phyloP scores from a whole-genome alignment of 2,113 vertebrate species.

The Sander lucioperca region DNA sequence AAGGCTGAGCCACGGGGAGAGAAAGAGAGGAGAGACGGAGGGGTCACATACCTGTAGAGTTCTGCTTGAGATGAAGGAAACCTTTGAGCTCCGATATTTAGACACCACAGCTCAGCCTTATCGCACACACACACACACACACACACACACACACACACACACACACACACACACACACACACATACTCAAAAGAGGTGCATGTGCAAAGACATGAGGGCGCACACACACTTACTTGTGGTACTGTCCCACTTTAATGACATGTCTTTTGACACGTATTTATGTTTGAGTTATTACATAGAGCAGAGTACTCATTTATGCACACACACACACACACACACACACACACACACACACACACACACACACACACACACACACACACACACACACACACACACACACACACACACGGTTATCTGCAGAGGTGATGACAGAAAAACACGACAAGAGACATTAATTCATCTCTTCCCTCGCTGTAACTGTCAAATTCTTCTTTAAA shows the following conservation, averaged over 20 bases:
- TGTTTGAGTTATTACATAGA: slow-evolving; percentile 50
- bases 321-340: neutral
- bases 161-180: slow-evolving; percentile 3
- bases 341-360: neutral
- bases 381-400: too few relatives aligned
- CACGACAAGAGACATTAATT: slow-evolving; percentile 24
- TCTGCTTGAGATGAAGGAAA: slow-evolving; percentile 77
- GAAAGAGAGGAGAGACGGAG: neutral
- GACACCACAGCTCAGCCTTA: slow-evolving; percentile 52
- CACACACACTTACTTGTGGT: slow-evolving; percentile 2
- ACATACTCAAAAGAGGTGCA: slow-evolving; percentile 1
- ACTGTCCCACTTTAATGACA: slow-evolving; percentile 23
- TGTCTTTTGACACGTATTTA: slow-evolving; percentile 42
- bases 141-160: neutral
- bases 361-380: neutral
- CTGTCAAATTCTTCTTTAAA: slow-evolving; percentile 31
- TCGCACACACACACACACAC: slow-evolving; percentile 35
- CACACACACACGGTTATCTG: neutral
- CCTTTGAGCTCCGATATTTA: slow-evolving; percentile 73
- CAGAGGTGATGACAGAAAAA: slow-evolving; percentile 42
- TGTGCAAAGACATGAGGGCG: slow-evolving; percentile 7
- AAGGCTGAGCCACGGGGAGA: slow-evolving; percentile 50
- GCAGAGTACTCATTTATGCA: neutral
- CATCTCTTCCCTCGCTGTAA: neutral
- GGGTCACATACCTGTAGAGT: slow-evolving; percentile 77